phyloP scores from a whole-genome alignment of 2,797 vertebrate genomes.

The Phataginus tricuspis region DNA sequence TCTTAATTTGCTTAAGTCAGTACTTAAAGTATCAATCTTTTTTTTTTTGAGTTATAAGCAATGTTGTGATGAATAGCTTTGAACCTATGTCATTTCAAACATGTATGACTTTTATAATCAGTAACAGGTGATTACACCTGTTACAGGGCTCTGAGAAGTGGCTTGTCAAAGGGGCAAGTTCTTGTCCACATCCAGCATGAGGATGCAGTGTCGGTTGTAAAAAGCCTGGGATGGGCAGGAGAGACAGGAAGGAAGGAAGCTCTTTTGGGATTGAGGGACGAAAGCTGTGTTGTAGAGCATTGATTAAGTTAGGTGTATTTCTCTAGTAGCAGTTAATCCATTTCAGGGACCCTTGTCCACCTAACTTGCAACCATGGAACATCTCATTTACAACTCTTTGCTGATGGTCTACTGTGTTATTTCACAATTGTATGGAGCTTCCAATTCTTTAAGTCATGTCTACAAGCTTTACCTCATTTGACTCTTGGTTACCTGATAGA shows the following conservation, averaged over 20 bases:
- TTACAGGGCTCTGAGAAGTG: not conserved
- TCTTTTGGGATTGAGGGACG: not conserved
- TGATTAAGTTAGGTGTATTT: not conserved
- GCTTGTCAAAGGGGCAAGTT: not conserved
- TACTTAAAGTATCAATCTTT: not conserved
- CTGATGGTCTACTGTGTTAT: not conserved
- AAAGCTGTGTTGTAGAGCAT: not conserved
- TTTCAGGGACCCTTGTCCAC: not conserved
- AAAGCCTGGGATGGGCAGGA: not conserved
- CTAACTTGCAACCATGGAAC: not conserved
- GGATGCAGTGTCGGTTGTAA: rapidly evolving
- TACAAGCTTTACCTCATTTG: not conserved
- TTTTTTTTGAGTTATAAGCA: slow-evolving; percentile 6
- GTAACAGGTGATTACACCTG: not conserved
- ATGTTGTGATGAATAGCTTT: not conserved
- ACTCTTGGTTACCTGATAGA: not conserved
- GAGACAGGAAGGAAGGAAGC: not conserved
- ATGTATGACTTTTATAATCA: not conserved
- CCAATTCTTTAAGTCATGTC: not conserved
- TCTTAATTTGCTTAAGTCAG: slow-evolving; percentile 30
- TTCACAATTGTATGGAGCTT: not conserved
- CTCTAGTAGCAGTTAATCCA: not conserved
- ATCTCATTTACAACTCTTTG: not conserved
- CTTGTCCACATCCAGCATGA: not conserved
- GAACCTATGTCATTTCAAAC: not conserved